Evolutionary conservation across 2,888 invertebrate genomes (phyloP), one percentile per base, ranked within the genome.

Genomic region (Suillia variegata): DNA sequence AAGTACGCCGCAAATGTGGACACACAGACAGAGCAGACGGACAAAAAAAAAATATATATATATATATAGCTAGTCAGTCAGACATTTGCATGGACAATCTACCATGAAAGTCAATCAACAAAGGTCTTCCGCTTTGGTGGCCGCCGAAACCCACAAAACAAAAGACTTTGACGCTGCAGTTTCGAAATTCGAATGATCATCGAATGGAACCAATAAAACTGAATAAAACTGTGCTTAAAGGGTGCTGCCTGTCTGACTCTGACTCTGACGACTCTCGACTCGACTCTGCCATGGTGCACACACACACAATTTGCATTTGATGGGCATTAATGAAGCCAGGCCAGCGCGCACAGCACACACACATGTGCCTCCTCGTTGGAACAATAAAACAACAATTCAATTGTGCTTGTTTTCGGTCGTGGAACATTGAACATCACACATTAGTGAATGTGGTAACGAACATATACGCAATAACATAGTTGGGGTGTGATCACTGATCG

Each of bases 381-480:
- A 38, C 10, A 38, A n/a, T 38, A 38, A 38, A 57, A 54, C 48
- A 48, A 62, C 62, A 66, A 69, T 69, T 67, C 66, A 67, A 68
- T 73, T 67, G 68, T 26, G 52, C 33, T 52, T 21, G 22, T 61
- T 65, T 68, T 70, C 66, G 65, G 72, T 76, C 67, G 66, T 67
- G 76, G 68, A 69, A 78, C 76, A 77, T 77, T 78, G 75, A 74
- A 72, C 70, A 71, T 78, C 74, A 76, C 77, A 78, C 77, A 74
- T 76, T 77, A 73, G 70, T 70, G 64, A 63, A 67, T 69, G 62
- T 69, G 72, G 66, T 66, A 62, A 70, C n/a, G n/a, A n/a, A n/a
- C n/a, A n/a, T n/a, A n/a, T n/a, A n/a, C n/a, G n/a, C n/a, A n/a
- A n/a, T n/a, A n/a, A n/a, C n/a, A n/a, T n/a, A n/a, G n/a, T n/a